A percentile compares a stretch with the other conserved stretches of the same genome.
phyloP scores from a whole-genome alignment of 2,797 vertebrate species.

The Sebastes minor region DNA sequence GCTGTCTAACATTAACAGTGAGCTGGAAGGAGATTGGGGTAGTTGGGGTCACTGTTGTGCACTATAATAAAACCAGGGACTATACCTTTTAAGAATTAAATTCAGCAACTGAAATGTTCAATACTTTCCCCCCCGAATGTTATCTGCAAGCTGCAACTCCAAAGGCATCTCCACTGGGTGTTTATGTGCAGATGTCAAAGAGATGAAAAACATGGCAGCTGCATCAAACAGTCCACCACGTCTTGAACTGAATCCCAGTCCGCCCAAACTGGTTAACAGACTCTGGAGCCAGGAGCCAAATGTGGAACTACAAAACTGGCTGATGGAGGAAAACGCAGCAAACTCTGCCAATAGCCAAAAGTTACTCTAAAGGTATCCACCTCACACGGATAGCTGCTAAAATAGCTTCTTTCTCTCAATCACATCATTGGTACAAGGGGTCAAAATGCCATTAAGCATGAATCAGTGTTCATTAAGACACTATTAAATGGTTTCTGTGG shows the following conservation, averaged over 20 bases:
- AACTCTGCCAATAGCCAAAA: neutral
- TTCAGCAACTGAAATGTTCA: neutral
- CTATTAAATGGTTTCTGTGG: neutral
- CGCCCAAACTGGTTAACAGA: neutral
- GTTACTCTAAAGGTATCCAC: neutral
- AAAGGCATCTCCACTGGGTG: neutral
- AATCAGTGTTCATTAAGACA: neutral
- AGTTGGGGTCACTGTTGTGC: neutral
- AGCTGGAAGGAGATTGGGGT: neutral
- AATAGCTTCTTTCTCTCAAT: neutral
- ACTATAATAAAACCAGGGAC: neutral
- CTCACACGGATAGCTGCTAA: neutral
- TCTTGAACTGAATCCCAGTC: conserved; percentile 3
- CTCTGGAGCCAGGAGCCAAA: neutral
- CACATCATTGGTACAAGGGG: neutral
- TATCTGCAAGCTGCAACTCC: neutral
- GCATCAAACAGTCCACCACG: neutral
- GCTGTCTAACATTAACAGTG: neutral
- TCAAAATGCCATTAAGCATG: neutral
- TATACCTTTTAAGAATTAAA: neutral
- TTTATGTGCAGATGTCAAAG: neutral
- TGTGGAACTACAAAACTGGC: neutral
- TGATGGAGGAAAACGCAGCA: neutral
- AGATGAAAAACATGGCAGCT: neutral
- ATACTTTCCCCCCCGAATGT: neutral